These are phyloP conservation scores for Montipora sp. DNA, from an alignment of 64 coral and sea anemone species.

Conservation along the genomic window DNA sequence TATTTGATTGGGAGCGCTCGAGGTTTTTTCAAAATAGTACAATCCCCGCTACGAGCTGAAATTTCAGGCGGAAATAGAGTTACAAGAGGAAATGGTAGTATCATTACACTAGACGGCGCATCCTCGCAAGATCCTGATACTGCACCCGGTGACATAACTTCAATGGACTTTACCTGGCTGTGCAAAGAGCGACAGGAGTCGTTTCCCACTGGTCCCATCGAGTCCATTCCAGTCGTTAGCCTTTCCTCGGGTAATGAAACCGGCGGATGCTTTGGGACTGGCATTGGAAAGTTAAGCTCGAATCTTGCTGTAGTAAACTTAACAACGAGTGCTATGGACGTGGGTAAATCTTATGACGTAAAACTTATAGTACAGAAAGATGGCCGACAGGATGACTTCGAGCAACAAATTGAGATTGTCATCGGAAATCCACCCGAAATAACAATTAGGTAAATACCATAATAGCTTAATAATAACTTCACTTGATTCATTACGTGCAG, in stretches of 20 bases:
- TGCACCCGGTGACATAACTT: constrained; percentile 19
- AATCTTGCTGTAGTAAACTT: constrained; percentile 12
- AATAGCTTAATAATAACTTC: background rate
- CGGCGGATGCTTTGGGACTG: constrained; percentile 88
- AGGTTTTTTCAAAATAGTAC: constrained; percentile 1
- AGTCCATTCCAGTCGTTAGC: constrained; percentile 12
- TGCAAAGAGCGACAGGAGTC: constrained; percentile 69
- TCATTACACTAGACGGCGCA: constrained; percentile 53
- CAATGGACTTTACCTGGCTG: constrained; percentile 75
- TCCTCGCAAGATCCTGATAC: constrained; percentile 65
- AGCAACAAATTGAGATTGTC: constrained; percentile 76
- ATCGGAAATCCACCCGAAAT: constrained; percentile 66
- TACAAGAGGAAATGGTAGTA: constrained; percentile 21
- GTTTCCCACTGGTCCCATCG: constrained; percentile 19
- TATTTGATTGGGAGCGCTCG: background rate
- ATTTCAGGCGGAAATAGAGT: constrained; percentile 69
- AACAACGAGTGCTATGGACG: constrained; percentile 59
- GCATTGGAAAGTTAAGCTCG: constrained; percentile 68
- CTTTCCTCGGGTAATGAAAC: background rate
- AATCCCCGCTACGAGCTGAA: constrained; percentile 31
- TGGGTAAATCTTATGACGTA: constrained; percentile 45
- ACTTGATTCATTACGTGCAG: background rate
- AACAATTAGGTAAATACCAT: background rate
- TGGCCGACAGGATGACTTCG: constrained; percentile 7
- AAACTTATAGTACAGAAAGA: constrained; percentile 74